Conservation (phyloP, 2,888 invertebrate genomes). For the Stenchaetothrips biformis region DNA sequence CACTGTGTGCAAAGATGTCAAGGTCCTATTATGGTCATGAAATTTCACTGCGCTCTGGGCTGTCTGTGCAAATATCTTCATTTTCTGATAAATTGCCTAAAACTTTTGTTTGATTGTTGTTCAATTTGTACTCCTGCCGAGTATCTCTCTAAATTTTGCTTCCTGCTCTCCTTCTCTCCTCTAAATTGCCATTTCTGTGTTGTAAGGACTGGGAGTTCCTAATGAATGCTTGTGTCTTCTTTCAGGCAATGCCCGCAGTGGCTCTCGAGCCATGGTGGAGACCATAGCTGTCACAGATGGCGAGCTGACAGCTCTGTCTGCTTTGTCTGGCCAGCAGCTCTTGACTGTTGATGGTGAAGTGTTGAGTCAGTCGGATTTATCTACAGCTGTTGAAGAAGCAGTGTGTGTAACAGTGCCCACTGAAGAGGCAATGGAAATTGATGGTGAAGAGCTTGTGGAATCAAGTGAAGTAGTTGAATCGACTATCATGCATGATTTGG, state of each 20-base stretch:
- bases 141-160: too few species aligned
- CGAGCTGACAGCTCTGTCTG: neutral
- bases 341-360: neutral
- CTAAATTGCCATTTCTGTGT: too few species aligned
- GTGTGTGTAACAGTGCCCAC: neutral
- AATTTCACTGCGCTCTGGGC: too few species aligned
- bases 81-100: too few species aligned
- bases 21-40: too few species aligned
- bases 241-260: neutral
- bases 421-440: neutral
- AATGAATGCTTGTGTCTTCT: too few species aligned
- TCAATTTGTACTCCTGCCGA: too few species aligned
- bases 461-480: neutral
- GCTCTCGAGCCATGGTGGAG: conserved; percentile 20
- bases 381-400: neutral
- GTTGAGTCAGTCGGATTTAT: neutral
- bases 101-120: too few species aligned
- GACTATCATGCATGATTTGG: neutral
- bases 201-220: too few species aligned
- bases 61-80: too few species aligned
- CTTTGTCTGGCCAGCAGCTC: neutral
- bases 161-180: too few species aligned
- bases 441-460: neutral
- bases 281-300: neutral
- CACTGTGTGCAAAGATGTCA: too few species aligned